phyloP scores from a whole-genome alignment of 2,888 invertebrate genomes.

The Orthosia gracilis region DNA sequence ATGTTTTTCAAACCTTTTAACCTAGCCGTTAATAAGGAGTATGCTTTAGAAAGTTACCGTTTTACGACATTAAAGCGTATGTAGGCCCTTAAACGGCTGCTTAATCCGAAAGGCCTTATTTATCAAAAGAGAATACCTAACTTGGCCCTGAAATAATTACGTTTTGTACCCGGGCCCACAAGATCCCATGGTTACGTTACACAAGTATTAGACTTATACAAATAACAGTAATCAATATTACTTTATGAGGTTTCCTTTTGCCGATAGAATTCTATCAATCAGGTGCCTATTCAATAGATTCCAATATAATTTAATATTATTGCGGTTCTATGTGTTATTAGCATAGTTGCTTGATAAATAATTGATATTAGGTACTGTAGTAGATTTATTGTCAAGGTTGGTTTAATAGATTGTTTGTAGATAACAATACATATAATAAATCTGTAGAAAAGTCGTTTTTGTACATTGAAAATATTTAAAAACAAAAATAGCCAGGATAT shows the following conservation, averaged over 20 bases:
- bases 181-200: neutral
- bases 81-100: too few species aligned
- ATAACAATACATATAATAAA: too few species aligned
- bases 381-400: slow-evolving; percentile 28
- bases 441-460: too few species aligned
- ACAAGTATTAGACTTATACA: neutral
- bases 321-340: slow-evolving; percentile 19
- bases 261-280: slow-evolving; percentile 34
- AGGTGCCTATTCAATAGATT: slow-evolving; percentile 26
- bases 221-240: slow-evolving; percentile 8
- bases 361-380: slow-evolving; percentile 10
- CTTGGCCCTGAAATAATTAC: neutral
- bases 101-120: neutral
- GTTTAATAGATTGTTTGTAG: neutral
- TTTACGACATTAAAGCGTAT: too few species aligned
- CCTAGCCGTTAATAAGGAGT: too few species aligned
- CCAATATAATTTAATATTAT: slow-evolving; percentile 48
- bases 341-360: slow-evolving; percentile 28
- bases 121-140: neutral
- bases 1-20: too few species aligned
- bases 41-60: too few species aligned
- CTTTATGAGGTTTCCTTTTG: slow-evolving; percentile 23
- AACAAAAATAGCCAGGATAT: too few species aligned
- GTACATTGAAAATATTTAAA: too few species aligned
- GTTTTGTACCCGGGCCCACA: neutral